Base-by-base conservation (phyloP, 2,888 invertebrate species). In the Agrenia bidenticulata region DNA sequence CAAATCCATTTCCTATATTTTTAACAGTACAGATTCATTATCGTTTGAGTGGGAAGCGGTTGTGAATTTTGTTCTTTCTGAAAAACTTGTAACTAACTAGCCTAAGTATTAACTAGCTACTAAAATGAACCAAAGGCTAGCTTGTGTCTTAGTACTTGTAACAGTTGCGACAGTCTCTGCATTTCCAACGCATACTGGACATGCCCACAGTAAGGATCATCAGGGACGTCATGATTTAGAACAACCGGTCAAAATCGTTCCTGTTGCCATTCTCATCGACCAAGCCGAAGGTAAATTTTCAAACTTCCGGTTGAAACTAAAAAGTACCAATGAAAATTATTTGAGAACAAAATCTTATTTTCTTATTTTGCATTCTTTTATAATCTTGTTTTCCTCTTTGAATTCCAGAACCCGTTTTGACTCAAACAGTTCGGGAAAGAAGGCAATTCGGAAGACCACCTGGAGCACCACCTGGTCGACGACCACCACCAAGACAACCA, bases 121-220 rank as follows among this genome's bases (percentile, higher is more conserved):
- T 54, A 69, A 54, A 58, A 69, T 69, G 69, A 64, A 63, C 24
- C 61, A 56, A 57, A 65, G 66, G 45, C 41, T 63, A 13, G 19
- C 63, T 63, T 49, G 42, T 51, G 65, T 58, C 54, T 63, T 69
- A 17, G 32, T 69, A 53, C 55, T 69, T 26, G 61, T 69, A 57
- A 54, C 66, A 56, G 61, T 69, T 23, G 54, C 66, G 15, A 59
- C 54, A 15, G 69, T 58, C 9, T 41, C 66, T 21, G 66, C 66
- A 2, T 61, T 54, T 17, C 63, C 69, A 15, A 45, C 39, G n/a
- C n/a, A 45, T 56, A 24, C 37, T 17, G 58, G 32, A 32, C 32
- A 59, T 21, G 56, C 58, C 15, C 57, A 63, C 13, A 56, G 61
- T n/a, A 45, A 55, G 2, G 4, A 13, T 7, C 32, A 55, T 13